phyloP scores from a whole-genome alignment of 2,113 vertebrate genomes.

The Platichthys flesus region DNA sequence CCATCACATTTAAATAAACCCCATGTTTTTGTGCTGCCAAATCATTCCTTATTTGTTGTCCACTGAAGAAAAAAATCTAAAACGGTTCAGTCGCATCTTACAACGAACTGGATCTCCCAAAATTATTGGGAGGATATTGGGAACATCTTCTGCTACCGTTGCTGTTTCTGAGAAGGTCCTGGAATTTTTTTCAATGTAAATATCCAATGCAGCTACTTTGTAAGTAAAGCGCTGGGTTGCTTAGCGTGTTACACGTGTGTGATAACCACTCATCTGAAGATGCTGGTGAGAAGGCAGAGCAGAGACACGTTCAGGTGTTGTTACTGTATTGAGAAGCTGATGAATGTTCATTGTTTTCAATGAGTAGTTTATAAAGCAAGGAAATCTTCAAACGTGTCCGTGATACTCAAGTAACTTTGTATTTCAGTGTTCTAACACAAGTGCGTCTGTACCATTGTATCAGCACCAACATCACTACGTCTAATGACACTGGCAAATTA shows the following conservation, averaged over 20 bases:
- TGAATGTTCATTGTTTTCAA: conserved; percentile 57
- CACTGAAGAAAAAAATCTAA: conserved; percentile 23
- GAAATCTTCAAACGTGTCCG: conserved; percentile 22
- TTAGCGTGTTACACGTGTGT: conserved; percentile 33
- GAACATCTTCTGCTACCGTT: conserved; percentile 11
- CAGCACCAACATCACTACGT: conserved; percentile 51
- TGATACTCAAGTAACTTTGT: conserved; percentile 42
- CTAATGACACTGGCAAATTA: conserved; percentile 69
- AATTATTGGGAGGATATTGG: conserved; percentile 19
- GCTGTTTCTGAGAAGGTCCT: conserved; percentile 26
- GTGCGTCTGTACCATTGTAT: conserved; percentile 44
- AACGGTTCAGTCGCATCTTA: conserved; percentile 5
- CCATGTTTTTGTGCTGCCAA: conserved; percentile 30
- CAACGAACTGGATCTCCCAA: conserved; percentile 22
- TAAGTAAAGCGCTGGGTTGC: conserved; percentile 25
- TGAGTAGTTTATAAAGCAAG: conserved; percentile 6
- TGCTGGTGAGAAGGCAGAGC: conserved; percentile 28
- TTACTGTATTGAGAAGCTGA: conserved; percentile 66
- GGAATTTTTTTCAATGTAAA: conserved; percentile 41
- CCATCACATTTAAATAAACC: conserved; percentile 8
- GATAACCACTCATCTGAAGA: conserved; percentile 69
- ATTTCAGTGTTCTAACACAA: conserved; percentile 8
- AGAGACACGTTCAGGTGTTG: conserved; percentile 49
- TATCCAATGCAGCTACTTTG: conserved; percentile 52
- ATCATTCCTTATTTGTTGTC: conserved; percentile 68